Percentiles rank a stretch among this genome's conserved stretches.
Conservation (phyloP, 2,113 vertebrate species). For the Greenwoodochromis staneri region DNA sequence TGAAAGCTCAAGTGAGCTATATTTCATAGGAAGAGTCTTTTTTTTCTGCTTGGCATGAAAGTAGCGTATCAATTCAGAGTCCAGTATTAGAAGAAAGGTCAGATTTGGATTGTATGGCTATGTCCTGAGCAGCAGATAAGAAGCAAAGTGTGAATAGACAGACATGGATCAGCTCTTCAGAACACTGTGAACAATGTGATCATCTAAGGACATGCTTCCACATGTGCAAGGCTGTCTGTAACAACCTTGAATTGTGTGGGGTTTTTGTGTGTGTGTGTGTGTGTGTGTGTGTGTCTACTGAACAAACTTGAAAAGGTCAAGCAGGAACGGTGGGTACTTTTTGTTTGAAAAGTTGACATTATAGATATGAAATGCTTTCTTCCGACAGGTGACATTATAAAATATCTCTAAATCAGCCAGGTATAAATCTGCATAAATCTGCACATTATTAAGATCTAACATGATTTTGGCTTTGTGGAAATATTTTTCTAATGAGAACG, state of each 20-base stretch:
- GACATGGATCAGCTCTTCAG: not conserved
- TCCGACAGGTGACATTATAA: not conserved
- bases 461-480: not conserved
- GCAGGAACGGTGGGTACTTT: not conserved
- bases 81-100: slow-evolving; percentile 6
- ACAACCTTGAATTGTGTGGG: not conserved
- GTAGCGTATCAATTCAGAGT: not conserved
- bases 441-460: not conserved
- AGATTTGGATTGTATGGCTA: not conserved
- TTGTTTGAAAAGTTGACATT: not conserved
- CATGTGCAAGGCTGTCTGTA: not conserved
- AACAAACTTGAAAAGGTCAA: not conserved
- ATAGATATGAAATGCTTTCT: not conserved
- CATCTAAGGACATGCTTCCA: not conserved
- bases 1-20: not conserved
- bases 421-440: not conserved
- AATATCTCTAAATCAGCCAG: not conserved
- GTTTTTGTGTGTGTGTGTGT: not conserved
- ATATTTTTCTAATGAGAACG: not conserved
- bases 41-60: not conserved
- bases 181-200: not conserved
- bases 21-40: not conserved
- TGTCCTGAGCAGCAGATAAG: not conserved
- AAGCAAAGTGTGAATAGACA: not conserved
- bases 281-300: not conserved